Conservation (phyloP, 2,797 vertebrate species). For the Fistularia tabacaria region DNA sequence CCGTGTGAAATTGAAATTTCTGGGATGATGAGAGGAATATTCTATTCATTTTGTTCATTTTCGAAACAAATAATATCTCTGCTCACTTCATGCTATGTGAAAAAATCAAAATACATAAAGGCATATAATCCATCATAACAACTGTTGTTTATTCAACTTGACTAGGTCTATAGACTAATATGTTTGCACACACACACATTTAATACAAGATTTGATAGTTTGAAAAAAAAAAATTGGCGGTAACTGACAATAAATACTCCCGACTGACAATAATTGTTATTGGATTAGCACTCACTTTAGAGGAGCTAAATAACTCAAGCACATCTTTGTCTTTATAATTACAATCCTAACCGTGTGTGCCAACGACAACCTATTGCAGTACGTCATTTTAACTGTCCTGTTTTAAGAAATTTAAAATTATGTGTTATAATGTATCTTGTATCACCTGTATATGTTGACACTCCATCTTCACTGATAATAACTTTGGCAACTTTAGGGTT, state of each 20-base stretch:
- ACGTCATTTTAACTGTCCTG: neutral
- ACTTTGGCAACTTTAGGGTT: slow-evolving; percentile 12
- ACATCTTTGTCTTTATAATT: slow-evolving; percentile 27
- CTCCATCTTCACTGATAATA: slow-evolving; percentile 8
- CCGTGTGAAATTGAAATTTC: no score
- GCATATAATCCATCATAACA: no score
- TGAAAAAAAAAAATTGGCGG: no score
- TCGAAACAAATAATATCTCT: no score
- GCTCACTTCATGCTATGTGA: no score
- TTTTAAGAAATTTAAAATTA: neutral
- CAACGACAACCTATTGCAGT: slow-evolving; percentile 18
- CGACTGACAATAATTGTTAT: slow-evolving; percentile 33
- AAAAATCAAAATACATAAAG: no score
- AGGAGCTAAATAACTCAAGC: slow-evolving; percentile 21
- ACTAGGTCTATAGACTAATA: no score
- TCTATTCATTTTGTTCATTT: no score
- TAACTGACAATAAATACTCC: neutral
- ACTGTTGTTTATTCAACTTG: no score
- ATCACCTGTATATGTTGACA: slow-evolving; percentile 4
- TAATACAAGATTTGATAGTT: no score
- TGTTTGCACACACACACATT: no score
- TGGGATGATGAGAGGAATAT: no score
- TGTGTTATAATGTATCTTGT: neutral
- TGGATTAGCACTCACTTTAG: slow-evolving; percentile 28
- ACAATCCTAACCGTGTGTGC: slow-evolving; percentile 32